Evolutionary conservation across 2,797 vertebrate genomes (phyloP), one percentile per base, ranked within the genome.

Genomic region (Chrysocyon brachyurus): DNA sequence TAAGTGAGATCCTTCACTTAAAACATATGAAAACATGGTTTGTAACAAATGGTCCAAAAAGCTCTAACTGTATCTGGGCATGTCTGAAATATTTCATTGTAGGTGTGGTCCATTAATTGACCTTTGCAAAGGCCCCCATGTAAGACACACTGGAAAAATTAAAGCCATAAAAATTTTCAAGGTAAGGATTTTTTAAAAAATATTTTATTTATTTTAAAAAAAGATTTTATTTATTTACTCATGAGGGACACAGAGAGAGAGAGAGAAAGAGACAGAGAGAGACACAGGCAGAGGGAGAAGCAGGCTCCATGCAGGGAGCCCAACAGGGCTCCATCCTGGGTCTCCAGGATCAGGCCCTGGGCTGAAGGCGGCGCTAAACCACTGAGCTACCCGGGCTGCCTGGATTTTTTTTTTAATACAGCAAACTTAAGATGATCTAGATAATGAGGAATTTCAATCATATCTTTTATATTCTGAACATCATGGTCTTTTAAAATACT

Each of bases 111-210:
- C 99, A 0, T 95, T 99, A 90, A 99, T 99, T 93, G 99, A 99
- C 98, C 98, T 99, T 97, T 99, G 99, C 97, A 99, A 99, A 98
- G 99, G 99, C 40, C 99, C 99, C 31, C 99, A 99, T 49, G 99
- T 99, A 87, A 99, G 99, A 95, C 99, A 99, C 82, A 99, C 99
- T 49, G 99, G 99, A 82, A 99, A 99, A 98, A 99, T 99, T 97
- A 99, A 99, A 97, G 97, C 99, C 21, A 98, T 99, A 98, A 99
- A 99, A 98, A 99, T 99, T 98, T 99, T 99, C 96, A 99, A 99
- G 99, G 99, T 99, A 97, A 97, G 87, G 52, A 77, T 64, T 73
- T 36, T 36, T 36, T 36, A 36, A 36, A 36, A 36, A 36, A 36
- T 36, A 36, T 46, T 46, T 46, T 46, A 46, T 46, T 46, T 46